phyloP scores from a whole-genome alignment of 2,888 invertebrate species.

The Mallateleia sp. region DNA sequence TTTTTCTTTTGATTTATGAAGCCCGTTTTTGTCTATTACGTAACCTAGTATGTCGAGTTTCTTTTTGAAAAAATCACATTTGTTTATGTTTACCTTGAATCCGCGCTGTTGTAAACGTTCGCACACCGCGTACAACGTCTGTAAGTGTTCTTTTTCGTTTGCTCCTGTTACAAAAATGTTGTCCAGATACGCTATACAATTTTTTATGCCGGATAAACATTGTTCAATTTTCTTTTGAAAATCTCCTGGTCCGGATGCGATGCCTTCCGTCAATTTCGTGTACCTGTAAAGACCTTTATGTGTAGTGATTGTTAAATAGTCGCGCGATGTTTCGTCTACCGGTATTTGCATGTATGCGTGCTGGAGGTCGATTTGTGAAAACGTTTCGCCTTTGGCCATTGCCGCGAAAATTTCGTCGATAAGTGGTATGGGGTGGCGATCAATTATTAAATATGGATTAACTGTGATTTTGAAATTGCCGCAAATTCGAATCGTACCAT shows the following conservation, averaged over 20 bases:
- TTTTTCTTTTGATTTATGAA: no score
- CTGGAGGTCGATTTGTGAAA: slow-evolving; percentile 82
- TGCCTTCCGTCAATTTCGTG: slow-evolving; percentile 78
- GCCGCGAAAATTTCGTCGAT: slow-evolving; percentile 62
- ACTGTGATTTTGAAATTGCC: slow-evolving; percentile 85
- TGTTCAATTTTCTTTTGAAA: slow-evolving; percentile 84
- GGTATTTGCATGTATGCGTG: slow-evolving; percentile 86
- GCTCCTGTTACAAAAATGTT: slow-evolving; percentile 86
- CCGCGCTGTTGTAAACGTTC: neutral
- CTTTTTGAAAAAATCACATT: no score
- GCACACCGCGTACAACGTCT: neutral
- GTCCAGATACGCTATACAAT: slow-evolving; percentile 86
- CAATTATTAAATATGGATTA: slow-evolving; percentile 81
- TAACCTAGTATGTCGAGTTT: no score
- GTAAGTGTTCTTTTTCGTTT: slow-evolving; percentile 53
- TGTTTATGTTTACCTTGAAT: neutral
- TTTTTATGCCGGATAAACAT: no score
- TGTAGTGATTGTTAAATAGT: slow-evolving; percentile 83
- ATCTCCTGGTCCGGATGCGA: slow-evolving; percentile 80
- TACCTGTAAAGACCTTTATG: slow-evolving; percentile 85
- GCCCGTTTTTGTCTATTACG: no score
- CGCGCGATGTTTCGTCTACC: slow-evolving; percentile 80
- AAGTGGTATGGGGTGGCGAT: slow-evolving; percentile 76
- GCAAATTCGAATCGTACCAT: slow-evolving; percentile 84
- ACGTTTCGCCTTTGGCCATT: slow-evolving; percentile 74